phyloP scores from a whole-genome alignment of 2,888 invertebrate species.

The Scaptomyza tumidula region DNA sequence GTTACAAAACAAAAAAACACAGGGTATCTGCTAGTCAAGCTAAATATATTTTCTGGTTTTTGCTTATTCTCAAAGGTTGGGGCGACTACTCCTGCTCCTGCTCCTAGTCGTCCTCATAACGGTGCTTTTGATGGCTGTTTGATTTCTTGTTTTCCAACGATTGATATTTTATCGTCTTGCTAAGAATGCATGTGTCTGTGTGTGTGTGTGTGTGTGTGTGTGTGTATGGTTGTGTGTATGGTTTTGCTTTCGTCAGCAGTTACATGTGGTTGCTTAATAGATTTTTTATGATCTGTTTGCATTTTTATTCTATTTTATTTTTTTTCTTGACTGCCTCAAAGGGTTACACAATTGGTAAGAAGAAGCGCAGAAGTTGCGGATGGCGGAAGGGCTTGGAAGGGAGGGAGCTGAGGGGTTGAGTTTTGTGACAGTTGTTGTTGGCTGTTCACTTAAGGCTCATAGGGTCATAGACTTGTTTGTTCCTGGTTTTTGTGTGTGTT shows the following conservation, averaged over 20 bases:
- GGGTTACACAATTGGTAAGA: constrained; percentile 51
- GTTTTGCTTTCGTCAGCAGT: constrained; percentile 48
- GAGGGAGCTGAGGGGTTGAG: neutral
- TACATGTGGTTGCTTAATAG: constrained; percentile 78
- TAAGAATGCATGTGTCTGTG: constrained; percentile 10
- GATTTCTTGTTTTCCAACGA: constrained; percentile 80
- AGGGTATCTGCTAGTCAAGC: constrained; percentile 30
- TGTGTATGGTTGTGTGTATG: constrained; percentile 15
- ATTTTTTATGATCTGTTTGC: constrained; percentile 80
- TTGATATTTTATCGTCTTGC: constrained; percentile 78
- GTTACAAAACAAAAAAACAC: neutral
- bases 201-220: constrained; percentile 18
- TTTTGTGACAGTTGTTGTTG: constrained; percentile 24
- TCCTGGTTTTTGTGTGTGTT: neutral
- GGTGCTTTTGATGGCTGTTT: constrained; percentile 82
- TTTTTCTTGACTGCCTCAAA: constrained; percentile 44
- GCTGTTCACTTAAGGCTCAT: constrained; percentile 3
- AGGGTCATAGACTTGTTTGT: constrained; percentile 18
- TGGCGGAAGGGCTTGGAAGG: neutral
- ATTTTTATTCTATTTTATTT: constrained; percentile 46
- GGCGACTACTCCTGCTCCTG: neutral
- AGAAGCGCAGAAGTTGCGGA: neutral
- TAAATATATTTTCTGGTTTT: neutral
- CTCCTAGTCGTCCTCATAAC: constrained; percentile 65
- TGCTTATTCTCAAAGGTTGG: neutral